Evolutionary conservation across 2,113 vertebrate species (phyloP).

Genomic region (Hylia prasina): DNA sequence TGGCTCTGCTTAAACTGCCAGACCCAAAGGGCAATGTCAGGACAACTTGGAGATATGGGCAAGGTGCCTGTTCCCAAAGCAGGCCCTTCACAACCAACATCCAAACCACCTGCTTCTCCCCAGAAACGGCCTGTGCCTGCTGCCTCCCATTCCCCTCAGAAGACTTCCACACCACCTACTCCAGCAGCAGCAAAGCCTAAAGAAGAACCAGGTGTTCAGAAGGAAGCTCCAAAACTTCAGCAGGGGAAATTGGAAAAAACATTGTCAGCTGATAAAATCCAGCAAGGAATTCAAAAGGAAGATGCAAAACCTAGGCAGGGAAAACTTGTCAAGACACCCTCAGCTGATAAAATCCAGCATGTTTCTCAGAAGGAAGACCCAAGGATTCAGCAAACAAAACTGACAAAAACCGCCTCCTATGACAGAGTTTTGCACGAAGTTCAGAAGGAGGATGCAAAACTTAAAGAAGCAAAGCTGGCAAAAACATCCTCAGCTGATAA

Average conservation of each 20-base stretch:
- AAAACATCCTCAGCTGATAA: constrained; percentile 54
- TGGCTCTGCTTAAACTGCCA: constrained; percentile 98
- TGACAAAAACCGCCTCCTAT: constrained; percentile 40
- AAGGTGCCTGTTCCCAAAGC: constrained; percentile 68
- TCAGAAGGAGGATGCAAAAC: constrained; percentile 35
- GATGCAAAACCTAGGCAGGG: constrained; percentile 38
- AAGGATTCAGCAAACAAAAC: constrained; percentile 50
- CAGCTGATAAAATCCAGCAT: constrained; percentile 51
- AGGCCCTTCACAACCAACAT: constrained; percentile 65
- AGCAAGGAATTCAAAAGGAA: constrained; percentile 41
- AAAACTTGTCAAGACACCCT: constrained; percentile 45
- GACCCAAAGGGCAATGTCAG: constrained; percentile 87
- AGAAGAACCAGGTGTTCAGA: constrained; percentile 48
- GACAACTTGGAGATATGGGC: constrained; percentile 81
- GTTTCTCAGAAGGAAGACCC: constrained; percentile 45
- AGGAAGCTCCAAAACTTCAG: constrained; percentile 50
- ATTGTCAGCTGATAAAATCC: constrained; percentile 49
- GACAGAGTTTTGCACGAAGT: constrained; percentile 42
- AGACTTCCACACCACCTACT: not conserved
- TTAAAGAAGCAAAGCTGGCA: constrained; percentile 39
- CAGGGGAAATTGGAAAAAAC: constrained; percentile 44
- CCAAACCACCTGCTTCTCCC: constrained; percentile 58
- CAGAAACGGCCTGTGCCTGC: constrained; percentile 45
- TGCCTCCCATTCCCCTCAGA: constrained; percentile 37
- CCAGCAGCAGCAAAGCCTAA: constrained; percentile 51